Percentiles rank a stretch among this genome's conserved stretches.
These are phyloP conservation scores for Alloscopus bannaensis DNA, from an alignment of 2,888 invertebrate genomes.

Conservation along the genomic window DNA sequence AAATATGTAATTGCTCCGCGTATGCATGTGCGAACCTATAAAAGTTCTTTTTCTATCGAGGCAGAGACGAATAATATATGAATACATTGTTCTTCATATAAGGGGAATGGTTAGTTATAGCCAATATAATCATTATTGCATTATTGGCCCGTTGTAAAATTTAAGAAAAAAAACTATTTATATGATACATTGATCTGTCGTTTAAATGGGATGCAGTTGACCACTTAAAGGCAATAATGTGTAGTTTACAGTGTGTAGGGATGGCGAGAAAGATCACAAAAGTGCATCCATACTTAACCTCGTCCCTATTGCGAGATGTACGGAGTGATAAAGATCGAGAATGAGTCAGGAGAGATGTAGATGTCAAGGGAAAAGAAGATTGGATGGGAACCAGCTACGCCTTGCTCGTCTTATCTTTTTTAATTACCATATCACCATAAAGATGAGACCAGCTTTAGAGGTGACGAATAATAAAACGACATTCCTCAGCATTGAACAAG, in stretches of 20 bases:
- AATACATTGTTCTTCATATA: no score
- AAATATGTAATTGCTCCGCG: conserved; percentile 17
- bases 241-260: no score
- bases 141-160: conserved; percentile 58
- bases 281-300: not conserved
- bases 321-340: conserved; percentile 5
- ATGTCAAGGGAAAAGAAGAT: conserved; percentile 15
- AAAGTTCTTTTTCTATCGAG: not conserved
- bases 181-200: conserved; percentile 26
- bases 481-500: no score
- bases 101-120: conserved; percentile 45
- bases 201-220: conserved; percentile 8
- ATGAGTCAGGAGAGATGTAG: conserved; percentile 3
- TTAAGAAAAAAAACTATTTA: conserved; percentile 41
- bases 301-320: not conserved
- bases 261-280: no score
- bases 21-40: not conserved
- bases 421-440: conserved; percentile 48
- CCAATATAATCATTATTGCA: conserved; percentile 57
- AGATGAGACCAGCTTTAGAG: not conserved
- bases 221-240: conserved; percentile 1
- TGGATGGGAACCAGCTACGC: not conserved
- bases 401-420: conserved; percentile 6
- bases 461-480: not conserved
- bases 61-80: no score